These are phyloP conservation scores for Abramis brama DNA, from an alignment of 2,113 vertebrate genomes.

Conservation along the genomic window DNA sequence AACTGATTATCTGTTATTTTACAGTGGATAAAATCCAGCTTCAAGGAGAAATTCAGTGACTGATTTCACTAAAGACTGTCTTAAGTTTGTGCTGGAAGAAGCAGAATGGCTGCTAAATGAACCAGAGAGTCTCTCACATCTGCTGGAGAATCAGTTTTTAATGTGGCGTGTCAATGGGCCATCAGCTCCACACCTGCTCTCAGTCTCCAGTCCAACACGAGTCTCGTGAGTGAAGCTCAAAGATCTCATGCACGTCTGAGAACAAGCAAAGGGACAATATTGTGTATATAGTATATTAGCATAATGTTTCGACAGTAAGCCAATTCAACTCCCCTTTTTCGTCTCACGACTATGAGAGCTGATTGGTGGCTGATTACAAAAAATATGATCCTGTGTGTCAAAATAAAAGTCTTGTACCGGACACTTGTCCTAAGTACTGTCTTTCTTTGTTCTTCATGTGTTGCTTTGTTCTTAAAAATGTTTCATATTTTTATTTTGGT, in stretches of 20 bases:
- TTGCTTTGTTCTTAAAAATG: too few relatives aligned
- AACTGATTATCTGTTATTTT: background rate
- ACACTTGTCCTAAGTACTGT: too few relatives aligned
- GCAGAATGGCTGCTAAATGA: conserved; percentile 11
- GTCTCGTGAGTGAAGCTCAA: background rate
- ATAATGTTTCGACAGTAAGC: too few relatives aligned
- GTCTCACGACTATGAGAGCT: too few relatives aligned
- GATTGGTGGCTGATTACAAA: too few relatives aligned
- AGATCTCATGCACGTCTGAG: background rate
- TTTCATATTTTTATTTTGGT: too few relatives aligned
- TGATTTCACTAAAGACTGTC: background rate
- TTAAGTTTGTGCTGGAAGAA: background rate
- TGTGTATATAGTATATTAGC: too few relatives aligned
- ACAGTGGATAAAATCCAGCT: background rate
- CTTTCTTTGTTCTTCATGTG: too few relatives aligned
- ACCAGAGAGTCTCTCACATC: conserved; percentile 10
- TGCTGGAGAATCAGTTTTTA: conserved; percentile 10
- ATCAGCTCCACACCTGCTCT: conserved; percentile 13
- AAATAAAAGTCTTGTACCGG: too few relatives aligned
- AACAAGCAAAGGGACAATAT: background rate
- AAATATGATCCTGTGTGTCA: too few relatives aligned
- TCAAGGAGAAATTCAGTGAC: background rate
- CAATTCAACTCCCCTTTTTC: too few relatives aligned
- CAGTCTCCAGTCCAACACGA: background rate
- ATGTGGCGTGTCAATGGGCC: conserved; percentile 12